Percentiles rank a stretch among this genome's conserved stretches.
These are phyloP conservation scores for Anoncus sp. DNA, from an alignment of 2,888 invertebrate genomes.

Conservation along the genomic window DNA sequence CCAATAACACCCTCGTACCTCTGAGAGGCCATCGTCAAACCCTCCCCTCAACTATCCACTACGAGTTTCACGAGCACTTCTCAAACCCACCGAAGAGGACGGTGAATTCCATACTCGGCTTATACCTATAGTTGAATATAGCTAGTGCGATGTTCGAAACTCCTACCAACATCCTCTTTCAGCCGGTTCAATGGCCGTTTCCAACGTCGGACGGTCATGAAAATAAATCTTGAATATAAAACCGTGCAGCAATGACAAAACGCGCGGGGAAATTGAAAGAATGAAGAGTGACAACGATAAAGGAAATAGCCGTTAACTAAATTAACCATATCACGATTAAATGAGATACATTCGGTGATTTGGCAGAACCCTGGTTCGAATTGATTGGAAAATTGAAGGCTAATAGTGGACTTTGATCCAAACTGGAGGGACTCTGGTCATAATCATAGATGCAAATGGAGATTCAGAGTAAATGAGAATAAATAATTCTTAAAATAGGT, in stretches of 20 bases:
- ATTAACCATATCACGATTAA: conserved; percentile 21
- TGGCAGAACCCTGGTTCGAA: neutral
- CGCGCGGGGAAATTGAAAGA: too few species aligned
- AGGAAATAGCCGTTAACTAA: conserved; percentile 15
- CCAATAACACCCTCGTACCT: conserved; percentile 79
- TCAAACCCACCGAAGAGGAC: conserved; percentile 49
- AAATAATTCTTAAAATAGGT: too few species aligned
- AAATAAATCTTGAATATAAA: conserved; percentile 42
- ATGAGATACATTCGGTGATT: neutral
- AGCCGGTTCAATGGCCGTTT: conserved; percentile 10
- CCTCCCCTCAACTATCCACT: conserved; percentile 60
- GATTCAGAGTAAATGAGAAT: too few species aligned
- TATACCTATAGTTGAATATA: conserved; percentile 1
- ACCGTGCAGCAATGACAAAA: conserved; percentile 18
- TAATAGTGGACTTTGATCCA: too few species aligned
- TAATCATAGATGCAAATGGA: too few species aligned
- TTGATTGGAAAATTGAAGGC: neutral
- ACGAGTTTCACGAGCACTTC: conserved; percentile 73
- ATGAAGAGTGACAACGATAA: neutral
- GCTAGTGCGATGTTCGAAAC: conserved; percentile 4
- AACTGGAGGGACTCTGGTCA: too few species aligned
- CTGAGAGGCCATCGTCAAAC: conserved; percentile 46
- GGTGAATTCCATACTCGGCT: conserved; percentile 24
- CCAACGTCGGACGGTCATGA: conserved; percentile 23
- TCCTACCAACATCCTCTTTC: conserved; percentile 17